Conservation (phyloP, 1,140 invertebrate species). For the Drosophila parabipectinata region DNA sequence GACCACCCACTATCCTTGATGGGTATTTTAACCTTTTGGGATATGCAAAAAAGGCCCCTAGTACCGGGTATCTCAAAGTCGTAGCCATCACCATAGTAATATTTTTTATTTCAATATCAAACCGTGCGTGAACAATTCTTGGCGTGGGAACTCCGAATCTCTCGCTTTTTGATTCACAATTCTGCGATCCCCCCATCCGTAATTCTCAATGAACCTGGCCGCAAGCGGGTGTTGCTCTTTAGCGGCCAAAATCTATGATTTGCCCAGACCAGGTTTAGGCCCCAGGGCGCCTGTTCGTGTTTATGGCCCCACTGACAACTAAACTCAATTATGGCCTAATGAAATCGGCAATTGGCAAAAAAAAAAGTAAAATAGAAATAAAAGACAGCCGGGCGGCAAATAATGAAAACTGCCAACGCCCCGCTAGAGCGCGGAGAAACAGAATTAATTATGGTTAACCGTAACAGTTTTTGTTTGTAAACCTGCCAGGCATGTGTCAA, state of each 20-base stretch:
- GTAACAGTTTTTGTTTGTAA: slow-evolving; percentile 79
- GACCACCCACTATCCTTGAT: not conserved
- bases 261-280: slow-evolving; percentile 44
- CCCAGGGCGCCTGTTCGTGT: slow-evolving; percentile 62
- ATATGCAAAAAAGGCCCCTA: not conserved
- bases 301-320: slow-evolving; percentile 73
- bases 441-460: slow-evolving; percentile 80
- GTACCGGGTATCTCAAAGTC: slow-evolving; percentile 13
- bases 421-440: slow-evolving; percentile 31
- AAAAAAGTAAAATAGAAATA: slow-evolving; percentile 1
- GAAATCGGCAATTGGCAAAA: slow-evolving; percentile 65
- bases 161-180: slow-evolving; percentile 40
- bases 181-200: slow-evolving; percentile 12
- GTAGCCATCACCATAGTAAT: not conserved
- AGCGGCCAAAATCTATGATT: slow-evolving; percentile 21
- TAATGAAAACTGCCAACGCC: slow-evolving; percentile 63
- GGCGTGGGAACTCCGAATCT: slow-evolving; percentile 63
- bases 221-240: slow-evolving; percentile 46
- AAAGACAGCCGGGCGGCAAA: slow-evolving; percentile 34
- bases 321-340: slow-evolving; percentile 80
- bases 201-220: slow-evolving; percentile 54
- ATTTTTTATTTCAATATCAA: slow-evolving; percentile 3
- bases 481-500: slow-evolving; percentile 81
- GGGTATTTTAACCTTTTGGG: not conserved
- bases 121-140: slow-evolving; percentile 68